A percentile compares a stretch with the other conserved stretches of the same genome.
Conservation (phyloP, 2,888 invertebrate species). For the Scaptomyza cyrtandrae region DNA sequence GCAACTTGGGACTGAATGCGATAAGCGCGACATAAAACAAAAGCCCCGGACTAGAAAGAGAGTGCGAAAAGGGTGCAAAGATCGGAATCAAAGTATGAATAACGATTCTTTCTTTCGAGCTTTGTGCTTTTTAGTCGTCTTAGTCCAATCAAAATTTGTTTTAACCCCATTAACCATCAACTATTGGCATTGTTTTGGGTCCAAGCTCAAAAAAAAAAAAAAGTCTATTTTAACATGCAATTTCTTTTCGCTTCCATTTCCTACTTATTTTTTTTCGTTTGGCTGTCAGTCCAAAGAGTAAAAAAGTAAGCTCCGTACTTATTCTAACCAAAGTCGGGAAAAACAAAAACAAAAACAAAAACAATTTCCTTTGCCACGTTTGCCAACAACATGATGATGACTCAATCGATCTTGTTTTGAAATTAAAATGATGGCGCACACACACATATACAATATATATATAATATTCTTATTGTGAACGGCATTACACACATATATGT, state of each 20-base stretch:
- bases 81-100: slow-evolving; percentile 52
- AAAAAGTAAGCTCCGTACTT: background rate
- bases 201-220: too few species aligned
- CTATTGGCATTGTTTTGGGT: slow-evolving; percentile 18
- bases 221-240: slow-evolving; percentile 22
- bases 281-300: slow-evolving; percentile 36
- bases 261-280: background rate
- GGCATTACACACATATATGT: slow-evolving; percentile 17
- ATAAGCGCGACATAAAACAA: slow-evolving; percentile 38
- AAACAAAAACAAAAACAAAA: background rate
- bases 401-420: slow-evolving; percentile 68
- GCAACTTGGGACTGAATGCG: slow-evolving; percentile 9
- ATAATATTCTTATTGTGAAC: slow-evolving; percentile 36
- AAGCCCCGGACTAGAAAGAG: slow-evolving; percentile 17
- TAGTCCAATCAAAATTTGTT: background rate
- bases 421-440: slow-evolving; percentile 53
- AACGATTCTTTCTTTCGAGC: slow-evolving; percentile 39
- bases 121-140: slow-evolving; percentile 28
- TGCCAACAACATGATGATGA: slow-evolving; percentile 36
- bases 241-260: slow-evolving; percentile 7
- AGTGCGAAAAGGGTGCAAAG: slow-evolving; percentile 43
- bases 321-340: slow-evolving; percentile 18
- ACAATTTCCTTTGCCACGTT: slow-evolving; percentile 56
- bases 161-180: slow-evolving; percentile 24
- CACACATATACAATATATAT: background rate